Evolutionary conservation across 2,113 vertebrate genomes (phyloP).

Genomic region (Pollachius pollachius): DNA sequence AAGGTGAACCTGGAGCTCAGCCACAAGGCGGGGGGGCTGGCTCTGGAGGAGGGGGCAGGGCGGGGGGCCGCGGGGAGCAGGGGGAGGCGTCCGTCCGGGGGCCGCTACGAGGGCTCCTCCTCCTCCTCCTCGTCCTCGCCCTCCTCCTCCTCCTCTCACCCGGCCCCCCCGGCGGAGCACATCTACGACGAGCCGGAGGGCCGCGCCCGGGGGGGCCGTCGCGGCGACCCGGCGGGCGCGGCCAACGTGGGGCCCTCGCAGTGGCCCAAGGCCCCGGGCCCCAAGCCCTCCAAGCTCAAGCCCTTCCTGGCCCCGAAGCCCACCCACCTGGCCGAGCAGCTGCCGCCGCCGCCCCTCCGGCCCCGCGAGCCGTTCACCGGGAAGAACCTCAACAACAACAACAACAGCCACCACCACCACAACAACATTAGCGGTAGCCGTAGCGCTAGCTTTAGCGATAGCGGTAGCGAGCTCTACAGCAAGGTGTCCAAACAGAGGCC

Average conservation of each 20-base stretch:
- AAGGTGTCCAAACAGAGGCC: conserved; percentile 73
- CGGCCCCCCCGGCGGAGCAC: conserved; percentile 67
- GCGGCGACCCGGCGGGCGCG: conserved; percentile 17
- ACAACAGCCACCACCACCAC: conserved; percentile 66
- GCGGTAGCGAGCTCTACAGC: conserved; percentile 76
- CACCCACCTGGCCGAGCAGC: conserved; percentile 55
- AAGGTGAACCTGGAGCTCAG: conserved; percentile 67
- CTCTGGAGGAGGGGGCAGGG: conserved; percentile 43
- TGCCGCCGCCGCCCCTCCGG: conserved; percentile 55
- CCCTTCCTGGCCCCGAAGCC: conserved; percentile 85
- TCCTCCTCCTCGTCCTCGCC: not conserved
- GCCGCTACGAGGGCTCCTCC: conserved; percentile 31
- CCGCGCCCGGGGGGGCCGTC: conserved; percentile 69
- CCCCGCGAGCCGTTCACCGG: conserved; percentile 7
- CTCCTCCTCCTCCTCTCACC: too few species aligned
- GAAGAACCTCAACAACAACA: not conserved
- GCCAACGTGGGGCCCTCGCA: conserved; percentile 29
- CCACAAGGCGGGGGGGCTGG: conserved; percentile 45
- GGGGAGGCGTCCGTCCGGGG: conserved; percentile 30
- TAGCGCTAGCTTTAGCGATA: too few species aligned
- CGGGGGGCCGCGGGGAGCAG: conserved; percentile 23
- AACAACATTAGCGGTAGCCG: too few species aligned
- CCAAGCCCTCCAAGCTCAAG: conserved; percentile 22
- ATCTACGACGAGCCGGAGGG: conserved; percentile 96
- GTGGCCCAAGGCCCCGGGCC: conserved; percentile 57